Percentiles rank a stretch among this genome's conserved stretches.
Conservation (phyloP, 2,888 invertebrate species). For the Cacoxenus indagator region DNA sequence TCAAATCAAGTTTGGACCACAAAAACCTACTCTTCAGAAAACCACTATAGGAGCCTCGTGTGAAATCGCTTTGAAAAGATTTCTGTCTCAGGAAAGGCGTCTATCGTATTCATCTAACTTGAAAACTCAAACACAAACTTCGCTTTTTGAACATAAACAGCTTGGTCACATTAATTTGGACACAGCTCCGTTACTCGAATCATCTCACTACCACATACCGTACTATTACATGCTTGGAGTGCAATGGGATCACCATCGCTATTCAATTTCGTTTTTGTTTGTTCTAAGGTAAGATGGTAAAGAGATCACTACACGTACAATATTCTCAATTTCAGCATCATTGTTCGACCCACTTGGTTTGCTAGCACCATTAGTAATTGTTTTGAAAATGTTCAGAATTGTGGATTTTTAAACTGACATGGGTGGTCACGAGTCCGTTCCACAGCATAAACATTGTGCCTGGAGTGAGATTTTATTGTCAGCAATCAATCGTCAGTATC, state of each 20-base stretch:
- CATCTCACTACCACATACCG: slow-evolving; percentile 20
- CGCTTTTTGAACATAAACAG: background rate
- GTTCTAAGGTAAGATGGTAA: background rate
- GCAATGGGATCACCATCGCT: background rate
- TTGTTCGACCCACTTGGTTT: background rate
- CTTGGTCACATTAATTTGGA: background rate
- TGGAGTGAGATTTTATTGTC: too few relatives aligned
- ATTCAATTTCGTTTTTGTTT: background rate
- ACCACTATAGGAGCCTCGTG: slow-evolving; percentile 29
- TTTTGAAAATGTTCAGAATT: too few relatives aligned
- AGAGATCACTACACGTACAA: background rate
- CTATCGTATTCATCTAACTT: too few relatives aligned
- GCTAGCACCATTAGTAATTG: too few relatives aligned
- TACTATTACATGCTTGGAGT: slow-evolving; percentile 32
- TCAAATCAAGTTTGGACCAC: background rate
- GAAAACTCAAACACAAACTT: too few relatives aligned
- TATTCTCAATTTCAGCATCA: background rate
- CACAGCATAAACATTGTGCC: background rate
- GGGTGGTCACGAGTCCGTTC: background rate
- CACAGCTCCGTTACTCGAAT: background rate
- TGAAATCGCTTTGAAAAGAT: too few relatives aligned
- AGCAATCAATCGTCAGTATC: too few relatives aligned
- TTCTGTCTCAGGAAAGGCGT: too few relatives aligned
- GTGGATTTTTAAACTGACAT: too few relatives aligned
- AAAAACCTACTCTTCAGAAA: slow-evolving; percentile 34